These are phyloP conservation scores for Thymallus thymallus DNA, from an alignment of 2,113 vertebrate genomes.

Conservation along the genomic window DNA sequence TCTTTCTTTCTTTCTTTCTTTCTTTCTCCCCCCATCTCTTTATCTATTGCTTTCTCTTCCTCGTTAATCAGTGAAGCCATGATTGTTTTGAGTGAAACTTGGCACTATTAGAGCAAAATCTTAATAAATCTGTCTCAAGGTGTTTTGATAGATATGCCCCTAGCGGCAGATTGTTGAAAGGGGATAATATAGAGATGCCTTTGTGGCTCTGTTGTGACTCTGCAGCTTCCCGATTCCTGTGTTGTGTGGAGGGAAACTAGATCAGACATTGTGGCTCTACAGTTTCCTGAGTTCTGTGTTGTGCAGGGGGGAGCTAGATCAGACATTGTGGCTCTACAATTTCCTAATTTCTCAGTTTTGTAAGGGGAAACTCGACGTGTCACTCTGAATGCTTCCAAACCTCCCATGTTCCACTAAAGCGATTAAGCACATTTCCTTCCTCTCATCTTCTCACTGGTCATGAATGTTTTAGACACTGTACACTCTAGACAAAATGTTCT, in stretches of 20 bases:
- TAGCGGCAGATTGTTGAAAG: too few relatives aligned
- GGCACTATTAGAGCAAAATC: too few relatives aligned
- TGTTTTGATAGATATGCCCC: too few relatives aligned
- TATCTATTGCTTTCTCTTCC: too few relatives aligned
- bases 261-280: not conserved
- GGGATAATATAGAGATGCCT: too few relatives aligned
- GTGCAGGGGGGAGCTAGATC: not conserved
- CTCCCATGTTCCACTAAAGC: not conserved
- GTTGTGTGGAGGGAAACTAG: not conserved
- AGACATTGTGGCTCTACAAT: not conserved
- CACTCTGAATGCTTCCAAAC: not conserved
- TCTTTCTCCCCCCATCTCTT: too few relatives aligned
- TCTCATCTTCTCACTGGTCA: not conserved
- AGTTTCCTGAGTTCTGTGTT: not conserved
- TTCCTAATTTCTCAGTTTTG: not conserved
- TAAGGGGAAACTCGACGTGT: not conserved
- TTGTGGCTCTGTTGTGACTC: too few relatives aligned
- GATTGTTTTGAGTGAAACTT: too few relatives aligned
- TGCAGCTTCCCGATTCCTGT: too few relatives aligned
- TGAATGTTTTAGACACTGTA: not conserved
- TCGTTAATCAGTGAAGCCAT: too few relatives aligned
- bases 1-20: too few relatives aligned
- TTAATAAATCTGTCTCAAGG: too few relatives aligned
- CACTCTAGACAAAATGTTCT: not conserved
- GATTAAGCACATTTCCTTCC: not conserved